Base-by-base conservation (phyloP, 2,888 invertebrate genomes). In the Dryomyza anilis region DNA sequence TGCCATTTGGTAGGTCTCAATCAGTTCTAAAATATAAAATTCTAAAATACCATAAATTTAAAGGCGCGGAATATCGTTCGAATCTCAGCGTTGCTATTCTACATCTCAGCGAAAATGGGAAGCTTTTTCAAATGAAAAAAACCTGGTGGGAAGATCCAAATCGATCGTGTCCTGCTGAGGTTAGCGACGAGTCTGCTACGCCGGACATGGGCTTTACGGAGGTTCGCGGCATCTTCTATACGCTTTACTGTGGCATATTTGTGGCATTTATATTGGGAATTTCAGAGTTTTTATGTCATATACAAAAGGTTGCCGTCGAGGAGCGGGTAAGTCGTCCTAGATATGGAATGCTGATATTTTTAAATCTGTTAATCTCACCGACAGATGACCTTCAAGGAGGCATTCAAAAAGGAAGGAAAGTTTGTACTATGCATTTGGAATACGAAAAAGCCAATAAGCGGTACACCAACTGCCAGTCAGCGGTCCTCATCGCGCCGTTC, bases 181-280 rank as follows among this genome's bases (percentile, higher is more conserved):
- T 66, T n/a, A 56, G 61, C 14, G 64, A 63, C 19, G 43, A 50
- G 14, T n/a, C n/a, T n/a, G 43, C 43, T 4, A 53, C 52, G 14
- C 61, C 52, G 1, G 61, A 53, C 21, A 23, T 61, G 66, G 72
- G 67, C 23, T 78, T 82, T 33, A 77, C 76, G 27, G 94, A 96
- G 80, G 93, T 95, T 0, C 94, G 95, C 69, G 96, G 96, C 71
- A 93, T 95, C 60, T 96, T 96, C 81, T 87, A 95, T 21, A 94
- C 96, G 3, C 86, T 96, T 1, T 87, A 89, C 2, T 84, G 86
- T 19, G 95, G 95, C 1, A 89, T 92, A 48, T 77, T 86, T 1
- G 79, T 91, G 16, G 91, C 94, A 0, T 85, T 91, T 30, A 65
- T 91, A 8, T 87, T 95, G n/a, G 93, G 94, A 10, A 83, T 94